Evolutionary conservation across 1,140 invertebrate genomes (phyloP), one percentile per base, ranked within the genome.

Genomic region (Gryon sp.): DNA sequence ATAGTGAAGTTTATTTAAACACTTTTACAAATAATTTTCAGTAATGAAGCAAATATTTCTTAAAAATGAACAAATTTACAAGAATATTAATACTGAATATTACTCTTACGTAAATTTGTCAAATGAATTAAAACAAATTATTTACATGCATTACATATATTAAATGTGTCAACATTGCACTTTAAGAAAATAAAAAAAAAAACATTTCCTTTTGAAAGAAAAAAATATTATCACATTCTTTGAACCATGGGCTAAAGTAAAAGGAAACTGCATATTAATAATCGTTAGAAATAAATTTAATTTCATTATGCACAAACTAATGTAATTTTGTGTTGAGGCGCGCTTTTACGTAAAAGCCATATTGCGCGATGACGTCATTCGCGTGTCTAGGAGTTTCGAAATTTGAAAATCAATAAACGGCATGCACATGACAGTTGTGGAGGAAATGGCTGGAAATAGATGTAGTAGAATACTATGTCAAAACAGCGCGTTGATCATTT

Each of bases 341-440:
- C 43, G 66, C 53, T 60, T 60, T 74, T 60, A 20, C 43, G 40
- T 43, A 45, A 65, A 69, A 72, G 57, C 57, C 30, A 30, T 24
- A 19, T 46, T 36, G 45, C 50, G 28, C 59, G 18, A 66, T 86
- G 82, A 86, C 84, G 84, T 86, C 85, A 86, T 80, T 76, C 75
- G 69, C 62, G 68, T 75, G 70, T 76, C 72, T 78, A 77, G 80
- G 82, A 83, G 81, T 82, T 83, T 65, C 73, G 68, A 83, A 82
- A 80, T 82, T 80, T 82, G 80, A 85, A 86, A 87, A 86, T 87
- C 86, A 87, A 87, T 87, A 87, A 86, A 79, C 79, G 80, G 79
- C 79, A 74, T 85, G 80, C 81, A 87, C 82, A 84, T 84, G 81
- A 81, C 77, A 80, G 81, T 73, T 80, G 73, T 59, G 40, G 72